Conservation (phyloP, 2,797 vertebrate genomes). For the Podarcis siculus region DNA sequence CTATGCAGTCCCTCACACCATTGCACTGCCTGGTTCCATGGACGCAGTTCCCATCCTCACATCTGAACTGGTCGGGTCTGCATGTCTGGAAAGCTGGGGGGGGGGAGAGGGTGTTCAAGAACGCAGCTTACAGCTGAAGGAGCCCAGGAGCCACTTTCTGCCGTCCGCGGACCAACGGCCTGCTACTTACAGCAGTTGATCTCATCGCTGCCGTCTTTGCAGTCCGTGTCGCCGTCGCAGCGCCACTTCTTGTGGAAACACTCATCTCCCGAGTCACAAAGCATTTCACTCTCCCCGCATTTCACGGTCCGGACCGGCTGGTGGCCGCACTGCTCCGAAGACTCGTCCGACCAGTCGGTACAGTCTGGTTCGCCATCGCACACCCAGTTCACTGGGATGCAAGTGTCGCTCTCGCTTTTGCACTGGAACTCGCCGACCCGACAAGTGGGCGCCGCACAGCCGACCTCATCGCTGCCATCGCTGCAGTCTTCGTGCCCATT, state of each 20-base stretch:
- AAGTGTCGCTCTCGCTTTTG: slow-evolving; percentile 85
- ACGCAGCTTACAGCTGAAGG: neutral
- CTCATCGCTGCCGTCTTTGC: slow-evolving; percentile 96
- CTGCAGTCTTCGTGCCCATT: slow-evolving; percentile 95
- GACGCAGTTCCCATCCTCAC: slow-evolving; percentile 92
- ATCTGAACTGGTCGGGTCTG: slow-evolving; percentile 92
- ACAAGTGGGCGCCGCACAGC: slow-evolving; percentile 89
- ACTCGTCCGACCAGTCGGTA: slow-evolving; percentile 93
- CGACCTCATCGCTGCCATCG: slow-evolving; percentile 90
- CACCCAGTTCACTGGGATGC: slow-evolving; percentile 94
- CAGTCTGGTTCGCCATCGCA: slow-evolving; percentile 96
- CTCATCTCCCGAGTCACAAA: slow-evolving; percentile 88
- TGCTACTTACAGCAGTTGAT: slow-evolving; percentile 92
- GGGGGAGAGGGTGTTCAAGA: slow-evolving; percentile 42
- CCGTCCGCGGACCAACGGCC: neutral
- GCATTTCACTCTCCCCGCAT: slow-evolving; percentile 88
- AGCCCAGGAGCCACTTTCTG: neutral
- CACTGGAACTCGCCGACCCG: slow-evolving; percentile 91
- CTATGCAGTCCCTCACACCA: slow-evolving; percentile 89
- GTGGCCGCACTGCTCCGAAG: slow-evolving; percentile 87
- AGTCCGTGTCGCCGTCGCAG: slow-evolving; percentile 95
- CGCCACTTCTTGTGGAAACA: slow-evolving; percentile 97
- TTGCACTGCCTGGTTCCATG: slow-evolving; percentile 92
- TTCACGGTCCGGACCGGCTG: slow-evolving; percentile 84
- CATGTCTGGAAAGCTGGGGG: slow-evolving; percentile 89